phyloP scores from a whole-genome alignment of 2,113 vertebrate genomes.

The Crotalus viridis region DNA sequence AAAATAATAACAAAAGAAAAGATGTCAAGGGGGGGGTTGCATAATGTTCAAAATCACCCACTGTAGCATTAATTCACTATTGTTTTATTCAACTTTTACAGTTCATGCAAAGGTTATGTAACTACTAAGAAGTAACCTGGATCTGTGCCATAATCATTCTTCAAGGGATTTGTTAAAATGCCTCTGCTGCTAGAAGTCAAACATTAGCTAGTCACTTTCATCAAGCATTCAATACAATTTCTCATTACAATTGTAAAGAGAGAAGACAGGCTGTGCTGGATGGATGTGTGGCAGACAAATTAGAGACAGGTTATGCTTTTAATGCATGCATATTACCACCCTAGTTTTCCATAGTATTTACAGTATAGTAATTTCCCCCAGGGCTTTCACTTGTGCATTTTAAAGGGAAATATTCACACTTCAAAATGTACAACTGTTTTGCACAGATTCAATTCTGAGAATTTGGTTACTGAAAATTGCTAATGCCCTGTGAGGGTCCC shows the following conservation, averaged over 20 bases:
- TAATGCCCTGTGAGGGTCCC: not conserved
- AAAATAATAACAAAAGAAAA: constrained; percentile 11
- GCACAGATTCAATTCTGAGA: not conserved
- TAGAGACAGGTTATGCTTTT: constrained; percentile 45
- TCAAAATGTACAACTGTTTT: not conserved
- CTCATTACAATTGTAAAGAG: constrained; percentile 41
- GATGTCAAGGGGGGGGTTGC: constrained; percentile 24
- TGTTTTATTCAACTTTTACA: constrained; percentile 54
- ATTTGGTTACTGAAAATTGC: not conserved
- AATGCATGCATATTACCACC: constrained; percentile 40
- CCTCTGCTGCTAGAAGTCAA: constrained; percentile 58
- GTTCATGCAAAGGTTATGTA: constrained; percentile 59
- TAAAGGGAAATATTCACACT: not conserved
- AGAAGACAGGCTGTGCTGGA: constrained; percentile 53
- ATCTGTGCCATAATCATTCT: constrained; percentile 44
- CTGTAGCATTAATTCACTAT: constrained; percentile 30
- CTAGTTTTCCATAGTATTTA: not conserved
- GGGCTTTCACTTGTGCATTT: not conserved
- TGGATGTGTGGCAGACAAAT: constrained; percentile 51
- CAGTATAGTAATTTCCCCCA: constrained; percentile 2
- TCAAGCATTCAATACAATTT: constrained; percentile 53
- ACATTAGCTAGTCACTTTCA: constrained; percentile 59
- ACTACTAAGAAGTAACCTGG: constrained; percentile 47
- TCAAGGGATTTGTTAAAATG: constrained; percentile 59
- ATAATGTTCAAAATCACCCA: constrained; percentile 36